These are phyloP conservation scores for Dermolepida albohirtum DNA, from an alignment of 2,888 invertebrate genomes.

Conservation along the genomic window DNA sequence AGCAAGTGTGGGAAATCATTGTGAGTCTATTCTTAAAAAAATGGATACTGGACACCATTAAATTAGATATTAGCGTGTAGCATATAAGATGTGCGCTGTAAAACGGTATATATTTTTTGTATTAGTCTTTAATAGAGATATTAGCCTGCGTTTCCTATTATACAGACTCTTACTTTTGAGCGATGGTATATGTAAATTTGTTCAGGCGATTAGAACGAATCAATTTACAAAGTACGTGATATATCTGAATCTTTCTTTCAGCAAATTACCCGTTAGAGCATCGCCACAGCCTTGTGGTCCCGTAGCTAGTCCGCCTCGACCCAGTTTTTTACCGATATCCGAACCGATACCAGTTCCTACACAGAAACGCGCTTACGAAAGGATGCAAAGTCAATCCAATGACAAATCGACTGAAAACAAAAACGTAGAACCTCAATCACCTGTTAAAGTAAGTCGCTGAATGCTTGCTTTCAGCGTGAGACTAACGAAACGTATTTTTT, in stretches of 20 bases:
- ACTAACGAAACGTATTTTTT: constrained; percentile 10
- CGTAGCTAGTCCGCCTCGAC: constrained; percentile 73
- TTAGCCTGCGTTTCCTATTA: no score
- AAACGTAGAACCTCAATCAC: constrained; percentile 47
- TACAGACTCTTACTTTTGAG: no score
- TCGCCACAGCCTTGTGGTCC: constrained; percentile 47
- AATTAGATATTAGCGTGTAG: no score
- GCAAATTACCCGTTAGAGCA: constrained; percentile 39
- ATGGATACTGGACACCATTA: no score
- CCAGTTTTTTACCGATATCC: constrained; percentile 76
- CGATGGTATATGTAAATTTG: no score
- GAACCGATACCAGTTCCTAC: constrained; percentile 84
- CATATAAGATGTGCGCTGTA: no score
- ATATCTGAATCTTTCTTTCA: constrained; percentile 25
- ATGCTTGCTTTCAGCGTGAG: not conserved
- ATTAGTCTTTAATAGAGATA: no score
- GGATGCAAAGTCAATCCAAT: constrained; percentile 55
- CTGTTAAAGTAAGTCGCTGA: constrained; percentile 47
- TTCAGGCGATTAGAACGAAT: no score
- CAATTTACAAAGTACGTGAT: no score
- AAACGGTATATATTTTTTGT: no score
- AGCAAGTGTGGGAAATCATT: no score
- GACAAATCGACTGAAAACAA: constrained; percentile 43
- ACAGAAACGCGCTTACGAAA: constrained; percentile 69
- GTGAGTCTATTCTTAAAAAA: no score